Base-by-base conservation (phyloP, 2,797 vertebrate genomes). In the Sylvilagus floridanus region DNA sequence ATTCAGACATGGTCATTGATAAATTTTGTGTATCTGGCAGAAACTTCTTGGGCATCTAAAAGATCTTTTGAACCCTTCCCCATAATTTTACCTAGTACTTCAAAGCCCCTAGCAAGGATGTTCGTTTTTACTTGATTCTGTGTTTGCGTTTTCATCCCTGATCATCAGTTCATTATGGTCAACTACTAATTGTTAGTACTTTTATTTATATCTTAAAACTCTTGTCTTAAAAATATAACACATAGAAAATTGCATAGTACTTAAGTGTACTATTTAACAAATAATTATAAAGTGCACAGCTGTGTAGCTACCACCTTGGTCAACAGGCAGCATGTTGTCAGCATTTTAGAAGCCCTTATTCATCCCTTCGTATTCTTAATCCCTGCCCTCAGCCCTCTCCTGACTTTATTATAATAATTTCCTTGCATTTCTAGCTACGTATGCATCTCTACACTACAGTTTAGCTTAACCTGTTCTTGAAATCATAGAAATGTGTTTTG, bases 151-250 rank as follows among this genome's bases (percentile, higher is more conserved):
- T 89, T 72, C 10, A 47, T 62, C 63, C 30, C 62, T 69, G 62
- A 63, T 69, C 60, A 52, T 85, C 35, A 84, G 12, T 92, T 72
- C 57, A 14, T 50, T 89, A 17, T 42, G 6, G 32, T 32, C 26
- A 63, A 79, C 52, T 81, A 54, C 62, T 75, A 68, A 66, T 79
- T 73, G 68, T 90, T 81, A 68, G 10, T n/a, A 50, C 62, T 93
- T 84, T 52, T 57, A 57, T 16, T 90, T 52, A 54, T 42, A 68
- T 52, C 62, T 71, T 76, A 73, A 81, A 84, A 57, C 57, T 95
- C 42, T 72, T 28, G 17, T 14, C 65, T 68, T 79, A 37, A 72
- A 81, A 81, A 37, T 73, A 72, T 63, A 13, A 2, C 57, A 76
- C 47, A 50, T 26, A 63, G 32, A 52, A 69, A 60, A 77, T 83